Conservation (phyloP, 2,888 invertebrate species). For the Aplocera efformata region DNA sequence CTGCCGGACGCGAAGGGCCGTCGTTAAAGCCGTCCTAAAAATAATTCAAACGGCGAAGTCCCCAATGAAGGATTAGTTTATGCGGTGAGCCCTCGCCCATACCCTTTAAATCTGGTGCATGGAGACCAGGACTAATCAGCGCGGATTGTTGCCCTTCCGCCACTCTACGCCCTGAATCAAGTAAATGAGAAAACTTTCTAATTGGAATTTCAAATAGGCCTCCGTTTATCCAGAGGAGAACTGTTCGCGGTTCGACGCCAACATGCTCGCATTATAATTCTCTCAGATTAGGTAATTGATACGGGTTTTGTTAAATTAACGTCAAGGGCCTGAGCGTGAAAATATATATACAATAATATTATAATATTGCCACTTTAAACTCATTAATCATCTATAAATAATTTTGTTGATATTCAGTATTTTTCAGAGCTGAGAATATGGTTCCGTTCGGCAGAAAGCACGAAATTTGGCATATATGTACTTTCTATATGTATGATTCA, state of each 20-base stretch:
- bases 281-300: conserved; percentile 52
- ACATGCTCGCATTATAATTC: conserved; percentile 58
- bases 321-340: conserved; percentile 7
- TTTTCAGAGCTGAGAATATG: too few species aligned
- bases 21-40: conserved; percentile 42
- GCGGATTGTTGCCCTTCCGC: conserved; percentile 76
- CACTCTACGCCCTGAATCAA: conserved; percentile 74
- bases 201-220: conserved; percentile 79
- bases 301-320: conserved; percentile 37
- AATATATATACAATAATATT: conserved; percentile 13
- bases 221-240: conserved; percentile 71
- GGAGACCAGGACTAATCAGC: conserved; percentile 72
- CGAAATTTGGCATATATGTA: too few species aligned
- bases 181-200: conserved; percentile 80
- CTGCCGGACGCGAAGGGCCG: conserved; percentile 34
- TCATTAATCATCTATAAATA: too few species aligned
- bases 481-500: too few species aligned
- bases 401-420: too few species aligned
- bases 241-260: conserved; percentile 63
- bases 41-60: conserved; percentile 57
- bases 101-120: conserved; percentile 70
- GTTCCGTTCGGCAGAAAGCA: too few species aligned
- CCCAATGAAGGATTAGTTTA: conserved; percentile 65
- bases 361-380: too few species aligned
- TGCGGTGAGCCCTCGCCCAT: conserved; percentile 50